Evolutionary conservation across 2,888 invertebrate species (phyloP), one percentile per base, ranked within the genome.

Genomic region (Alentia gelatinosa): DNA sequence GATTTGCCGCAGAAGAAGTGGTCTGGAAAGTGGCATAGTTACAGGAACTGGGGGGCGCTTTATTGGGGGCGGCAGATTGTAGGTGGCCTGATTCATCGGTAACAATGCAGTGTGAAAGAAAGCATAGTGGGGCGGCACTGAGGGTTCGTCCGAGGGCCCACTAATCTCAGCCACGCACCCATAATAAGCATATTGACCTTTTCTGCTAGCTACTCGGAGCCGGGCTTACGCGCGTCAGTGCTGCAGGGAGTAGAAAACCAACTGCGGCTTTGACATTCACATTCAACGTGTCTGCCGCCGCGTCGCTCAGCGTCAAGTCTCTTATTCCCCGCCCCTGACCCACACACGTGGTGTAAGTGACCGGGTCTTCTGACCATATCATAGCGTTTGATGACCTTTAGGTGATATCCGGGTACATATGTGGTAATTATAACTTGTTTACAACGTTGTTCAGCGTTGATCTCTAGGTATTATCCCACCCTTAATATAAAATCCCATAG

Each of bases 121-220:
- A 68, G 68, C 47, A 26, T 68, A 68, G 26, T 26, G 68, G 68
- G 1, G 68, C 68, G 30, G 68, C 68, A 68, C 30, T 3, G 68
- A 68, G 68, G 26, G 68, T 9, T 68, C n/a, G 68, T 68, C 68
- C 30, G 30, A 68, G 26, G 68, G 68, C 68, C 30, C 12, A 33
- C 68, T 68, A 79, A 39, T 39, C 79, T 39, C 79, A 15, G 23
- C 79, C 26, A 7, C 1, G 79, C 1, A 19, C 23, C 79, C 79
- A 5, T 79, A 79, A 79, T 79, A 79, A 79, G 79, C 79, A 39
- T 79, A 79, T 79, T 79, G 79, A 79, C 79, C 79, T 79, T 79
- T 79, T 79, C 79, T 39, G 79, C 1, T 15, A 74, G 79, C 79
- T 19, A 39, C 79, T 79, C 35, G 23, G 19, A 1, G 39, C 12